Conservation (phyloP, 2,888 invertebrate genomes). For the Allygus modestus region DNA sequence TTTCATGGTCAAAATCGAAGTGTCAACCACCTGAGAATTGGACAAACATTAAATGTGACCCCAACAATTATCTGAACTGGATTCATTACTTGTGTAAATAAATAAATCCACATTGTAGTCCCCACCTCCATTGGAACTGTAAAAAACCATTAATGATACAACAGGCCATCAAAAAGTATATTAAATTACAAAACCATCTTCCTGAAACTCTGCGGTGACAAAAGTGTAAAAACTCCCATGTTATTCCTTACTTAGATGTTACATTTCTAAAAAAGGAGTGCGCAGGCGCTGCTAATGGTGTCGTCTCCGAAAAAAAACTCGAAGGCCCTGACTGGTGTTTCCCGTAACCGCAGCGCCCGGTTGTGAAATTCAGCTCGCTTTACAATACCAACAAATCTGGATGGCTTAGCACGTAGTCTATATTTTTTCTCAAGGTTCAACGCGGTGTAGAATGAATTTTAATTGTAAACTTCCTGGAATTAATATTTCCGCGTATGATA, state of each 20-base stretch:
- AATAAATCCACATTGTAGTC: no score
- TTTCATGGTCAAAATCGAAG: background rate
- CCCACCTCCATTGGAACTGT: no score
- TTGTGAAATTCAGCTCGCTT: background rate
- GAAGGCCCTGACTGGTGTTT: conserved; percentile 2
- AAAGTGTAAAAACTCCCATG: no score
- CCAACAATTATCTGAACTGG: no score
- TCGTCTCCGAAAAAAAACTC: background rate
- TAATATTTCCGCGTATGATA: no score
- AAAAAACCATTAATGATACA: no score
- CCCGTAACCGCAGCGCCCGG: background rate
- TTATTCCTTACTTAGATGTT: no score
- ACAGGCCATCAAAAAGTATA: no score
- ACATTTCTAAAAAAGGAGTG: background rate
- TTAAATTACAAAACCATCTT: no score
- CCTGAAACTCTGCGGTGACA: no score
- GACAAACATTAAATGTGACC: no score
- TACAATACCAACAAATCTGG: background rate
- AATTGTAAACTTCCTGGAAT: background rate
- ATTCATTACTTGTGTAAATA: no score
- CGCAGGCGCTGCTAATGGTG: background rate
- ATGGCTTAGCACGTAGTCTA: background rate
- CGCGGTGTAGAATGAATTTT: background rate
- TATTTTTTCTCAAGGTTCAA: background rate
- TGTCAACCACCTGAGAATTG: background rate